Conservation (phyloP, 2,797 vertebrate genomes). For the Graptemys geographica region DNA sequence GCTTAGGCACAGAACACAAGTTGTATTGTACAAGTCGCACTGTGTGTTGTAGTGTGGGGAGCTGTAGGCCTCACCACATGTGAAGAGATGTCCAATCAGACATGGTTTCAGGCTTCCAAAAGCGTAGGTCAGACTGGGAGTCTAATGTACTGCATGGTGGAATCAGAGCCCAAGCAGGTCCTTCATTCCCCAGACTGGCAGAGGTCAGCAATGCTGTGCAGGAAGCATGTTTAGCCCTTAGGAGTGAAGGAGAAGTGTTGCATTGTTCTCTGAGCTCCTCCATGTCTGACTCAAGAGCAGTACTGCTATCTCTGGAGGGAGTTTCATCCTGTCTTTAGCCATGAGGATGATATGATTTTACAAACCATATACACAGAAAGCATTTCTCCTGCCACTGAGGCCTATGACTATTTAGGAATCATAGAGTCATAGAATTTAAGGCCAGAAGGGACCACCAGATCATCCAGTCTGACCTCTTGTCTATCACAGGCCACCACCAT, state of each 20-base stretch:
- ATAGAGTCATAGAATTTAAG: not conserved
- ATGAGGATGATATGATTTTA: not conserved
- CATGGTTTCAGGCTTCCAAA: not conserved
- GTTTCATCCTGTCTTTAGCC: not conserved
- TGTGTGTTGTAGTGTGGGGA: rapidly evolving
- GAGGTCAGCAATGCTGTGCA: not conserved
- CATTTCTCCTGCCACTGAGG: rapidly evolving
- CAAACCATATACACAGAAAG: rapidly evolving
- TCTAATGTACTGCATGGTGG: rapidly evolving
- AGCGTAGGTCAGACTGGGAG: not conserved
- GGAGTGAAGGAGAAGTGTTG: rapidly evolving
- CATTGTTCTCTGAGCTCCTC: rapidly evolving
- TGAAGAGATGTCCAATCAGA: not conserved
- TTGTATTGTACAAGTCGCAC: not conserved
- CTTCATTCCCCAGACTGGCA: not conserved
- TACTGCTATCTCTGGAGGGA: rapidly evolving
- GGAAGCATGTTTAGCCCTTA: not conserved
- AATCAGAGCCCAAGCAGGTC: rapidly evolving
- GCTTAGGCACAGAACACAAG: not conserved
- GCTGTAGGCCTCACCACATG: rapidly evolving
- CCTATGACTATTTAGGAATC: not conserved
- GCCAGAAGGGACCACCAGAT: not conserved
- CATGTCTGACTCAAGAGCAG: rapidly evolving
- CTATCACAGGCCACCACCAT: not conserved
- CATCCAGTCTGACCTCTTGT: not conserved